Conservation (phyloP, 1,140 invertebrate genomes). For the Conus betulinus region DNA sequence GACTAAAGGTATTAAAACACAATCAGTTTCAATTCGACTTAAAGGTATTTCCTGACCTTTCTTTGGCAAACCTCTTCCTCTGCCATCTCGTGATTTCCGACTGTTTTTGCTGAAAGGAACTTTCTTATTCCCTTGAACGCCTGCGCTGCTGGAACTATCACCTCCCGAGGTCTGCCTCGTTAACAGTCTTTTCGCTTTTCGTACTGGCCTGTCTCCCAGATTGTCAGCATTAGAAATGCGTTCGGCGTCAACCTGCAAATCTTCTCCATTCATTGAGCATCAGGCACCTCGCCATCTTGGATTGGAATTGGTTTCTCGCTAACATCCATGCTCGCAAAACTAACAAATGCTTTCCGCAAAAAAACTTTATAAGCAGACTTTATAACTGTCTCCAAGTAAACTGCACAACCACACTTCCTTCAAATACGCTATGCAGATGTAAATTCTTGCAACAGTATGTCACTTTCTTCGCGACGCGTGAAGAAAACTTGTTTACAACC, state of each 20-base stretch:
- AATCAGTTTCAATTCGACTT: not conserved
- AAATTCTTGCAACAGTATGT: not conserved
- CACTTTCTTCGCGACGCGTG: not conserved
- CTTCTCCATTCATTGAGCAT: conserved; percentile 43
- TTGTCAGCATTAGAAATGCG: conserved; percentile 26
- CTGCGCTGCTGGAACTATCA: conserved; percentile 35
- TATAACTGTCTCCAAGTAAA: not conserved
- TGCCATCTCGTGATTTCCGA: conserved; percentile 62
- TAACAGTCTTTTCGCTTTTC: conserved; percentile 48
- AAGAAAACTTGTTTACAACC: no score
- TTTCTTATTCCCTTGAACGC: conserved; percentile 33
- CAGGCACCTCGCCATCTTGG: conserved; percentile 44
- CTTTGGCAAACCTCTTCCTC: conserved; percentile 62
- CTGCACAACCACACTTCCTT: not conserved
- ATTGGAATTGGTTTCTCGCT: conserved; percentile 21
- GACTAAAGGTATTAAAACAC: not conserved
- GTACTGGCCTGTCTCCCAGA: conserved; percentile 42
- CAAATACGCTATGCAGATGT: not conserved
- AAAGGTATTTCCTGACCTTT: conserved; percentile 52
- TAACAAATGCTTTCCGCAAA: no score
- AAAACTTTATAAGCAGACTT: no score
- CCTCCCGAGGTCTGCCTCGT: conserved; percentile 35
- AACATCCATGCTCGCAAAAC: conserved; percentile 40
- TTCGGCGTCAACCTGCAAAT: conserved; percentile 5
- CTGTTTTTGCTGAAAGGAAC: conserved; percentile 59